Base-by-base conservation (phyloP, 2,113 vertebrate genomes). In the Micronycteris hirsuta region DNA sequence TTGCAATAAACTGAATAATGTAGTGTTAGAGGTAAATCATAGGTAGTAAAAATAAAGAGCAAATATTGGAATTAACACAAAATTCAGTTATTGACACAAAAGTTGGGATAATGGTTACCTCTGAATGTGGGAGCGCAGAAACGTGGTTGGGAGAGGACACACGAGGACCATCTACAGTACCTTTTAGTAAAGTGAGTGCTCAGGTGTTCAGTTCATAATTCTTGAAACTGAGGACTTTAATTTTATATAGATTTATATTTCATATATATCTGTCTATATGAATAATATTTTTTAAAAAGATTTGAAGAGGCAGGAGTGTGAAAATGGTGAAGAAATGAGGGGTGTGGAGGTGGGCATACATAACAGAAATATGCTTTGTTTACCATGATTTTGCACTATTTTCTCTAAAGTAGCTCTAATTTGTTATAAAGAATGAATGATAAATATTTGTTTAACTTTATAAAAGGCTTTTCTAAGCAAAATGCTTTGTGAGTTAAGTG, bases 371-470 rank as follows among this genome's bases (percentile, higher is more conserved):
- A 82, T 58, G 7, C 49, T 89, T 89, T 80, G 45, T 31, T 71
- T 36, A 19, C 70, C 11, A 41, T 81, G 77, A 68, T 80, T 71
- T 94, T 84, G 47, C n/a, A 49, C 3, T 67, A 43, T 77, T 91
- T 91, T 87, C 73, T 93, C n/a, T 95, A 33, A 82, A 92, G 81
- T 68, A 20, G 11, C 15, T 93, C 38, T 56, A 58, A 81, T 67
- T 16, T 41, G 14, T 56, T 47, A 14, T 71, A 63, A 45, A 61
- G 17, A 28, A 70, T 68, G 74, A 38, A 84, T 47, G 63, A 47
- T 65, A 89, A 91, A 19, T 20, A 76, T 41, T 68, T 61, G 2
- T 67, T 71, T 45, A 52, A 47, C 31, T 56, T 61, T 54, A 12
- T 19, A 78, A 52, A 63, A 89, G 22, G 16, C 20, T 81, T 68